A percentile compares a stretch with the other conserved stretches of the same genome.
Evolutionary conservation across 2,888 invertebrate species (phyloP).

Genomic region (Beris morrisii): DNA sequence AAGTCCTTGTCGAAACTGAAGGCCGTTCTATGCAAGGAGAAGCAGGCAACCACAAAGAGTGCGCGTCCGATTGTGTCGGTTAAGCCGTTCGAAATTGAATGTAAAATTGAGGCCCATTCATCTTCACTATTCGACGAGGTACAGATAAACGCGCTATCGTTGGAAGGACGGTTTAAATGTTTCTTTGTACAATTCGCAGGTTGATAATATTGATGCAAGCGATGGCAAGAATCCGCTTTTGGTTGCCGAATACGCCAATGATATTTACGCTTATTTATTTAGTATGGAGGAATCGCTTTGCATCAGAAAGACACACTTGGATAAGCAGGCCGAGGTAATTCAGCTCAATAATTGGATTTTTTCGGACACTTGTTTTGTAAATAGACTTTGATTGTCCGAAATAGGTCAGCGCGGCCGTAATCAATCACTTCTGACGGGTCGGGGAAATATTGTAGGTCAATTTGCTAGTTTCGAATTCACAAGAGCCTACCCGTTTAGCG

Average conservation of each 20-base stretch:
- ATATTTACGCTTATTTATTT: slow-evolving; percentile 84
- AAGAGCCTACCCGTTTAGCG: no score
- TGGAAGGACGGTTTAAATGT: slow-evolving; percentile 1
- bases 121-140: slow-evolving; percentile 17
- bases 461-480: no score
- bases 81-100: neutral
- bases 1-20: slow-evolving; percentile 51
- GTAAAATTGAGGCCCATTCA: slow-evolving; percentile 11
- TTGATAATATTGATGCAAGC: slow-evolving; percentile 75
- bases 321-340: slow-evolving; percentile 60
- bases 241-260: slow-evolving; percentile 82
- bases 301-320: slow-evolving; percentile 67
- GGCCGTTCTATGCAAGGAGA: slow-evolving; percentile 43
- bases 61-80: neutral
- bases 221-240: slow-evolving; percentile 76
- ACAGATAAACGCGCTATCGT: neutral
- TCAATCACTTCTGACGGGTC: no score
- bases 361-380: no score
- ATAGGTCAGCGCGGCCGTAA: no score
- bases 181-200: slow-evolving; percentile 42
- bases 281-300: slow-evolving; percentile 71
- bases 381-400: no score
- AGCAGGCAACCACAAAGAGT: slow-evolving; percentile 15
- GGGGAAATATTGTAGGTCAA: no score
- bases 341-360: no score